These are phyloP conservation scores for Chalcis sispes DNA, from an alignment of 2,888 invertebrate species.

Conservation along the genomic window DNA sequence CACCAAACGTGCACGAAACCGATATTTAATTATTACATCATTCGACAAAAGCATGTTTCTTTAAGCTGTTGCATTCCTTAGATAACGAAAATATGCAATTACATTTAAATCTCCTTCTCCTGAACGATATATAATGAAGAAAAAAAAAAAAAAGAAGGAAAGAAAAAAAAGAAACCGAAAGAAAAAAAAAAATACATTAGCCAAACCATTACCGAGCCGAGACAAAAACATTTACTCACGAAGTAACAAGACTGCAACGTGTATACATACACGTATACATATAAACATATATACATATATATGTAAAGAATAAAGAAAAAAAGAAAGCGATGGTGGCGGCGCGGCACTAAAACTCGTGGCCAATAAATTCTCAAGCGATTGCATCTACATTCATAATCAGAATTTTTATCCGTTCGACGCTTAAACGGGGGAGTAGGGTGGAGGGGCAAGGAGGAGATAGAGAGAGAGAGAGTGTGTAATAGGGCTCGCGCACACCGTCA, in stretches of 20 bases:
- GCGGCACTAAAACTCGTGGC: slow-evolving; percentile 31
- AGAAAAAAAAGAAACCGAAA: neutral
- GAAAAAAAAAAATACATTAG: neutral
- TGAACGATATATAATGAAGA: too few species aligned
- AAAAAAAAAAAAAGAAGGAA: too few species aligned
- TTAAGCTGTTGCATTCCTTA: slow-evolving; percentile 20
- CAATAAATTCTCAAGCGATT: slow-evolving; percentile 49
- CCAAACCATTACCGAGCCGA: neutral
- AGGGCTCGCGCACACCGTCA: slow-evolving; percentile 16
- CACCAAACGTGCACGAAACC: too few species aligned
- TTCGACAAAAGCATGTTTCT: too few species aligned
- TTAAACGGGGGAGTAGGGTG: too few species aligned
- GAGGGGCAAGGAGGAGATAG: too few species aligned
- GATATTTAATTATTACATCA: too few species aligned
- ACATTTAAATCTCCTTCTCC: slow-evolving; percentile 12
- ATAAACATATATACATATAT: too few species aligned
- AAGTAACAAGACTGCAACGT: slow-evolving; percentile 11
- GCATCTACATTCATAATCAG: slow-evolving; percentile 45
- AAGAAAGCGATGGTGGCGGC: neutral
- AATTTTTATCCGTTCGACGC: slow-evolving; percentile 47
- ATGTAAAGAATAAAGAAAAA: neutral
- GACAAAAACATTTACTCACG: slow-evolving; percentile 20
- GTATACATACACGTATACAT: neutral
- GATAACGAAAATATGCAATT: slow-evolving; percentile 23
- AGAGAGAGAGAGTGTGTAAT: slow-evolving; percentile 1